Conservation (phyloP, 2,888 invertebrate species). For the Agrotis clavis region DNA sequence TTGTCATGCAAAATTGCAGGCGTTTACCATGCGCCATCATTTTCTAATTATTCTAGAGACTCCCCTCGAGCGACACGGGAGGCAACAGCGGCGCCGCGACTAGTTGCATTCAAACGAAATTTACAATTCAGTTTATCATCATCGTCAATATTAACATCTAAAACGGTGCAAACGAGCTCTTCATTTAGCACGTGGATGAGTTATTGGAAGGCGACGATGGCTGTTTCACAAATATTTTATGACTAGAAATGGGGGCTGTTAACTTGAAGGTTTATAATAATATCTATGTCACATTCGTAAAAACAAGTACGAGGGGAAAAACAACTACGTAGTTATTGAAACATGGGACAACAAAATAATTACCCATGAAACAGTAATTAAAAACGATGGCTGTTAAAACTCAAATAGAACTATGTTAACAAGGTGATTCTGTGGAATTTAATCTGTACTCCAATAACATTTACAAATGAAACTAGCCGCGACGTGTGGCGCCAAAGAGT, state of each 20-base stretch:
- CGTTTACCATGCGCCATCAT: slow-evolving; percentile 72
- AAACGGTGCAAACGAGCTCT: slow-evolving; percentile 74
- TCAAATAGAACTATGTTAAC: slow-evolving; percentile 72
- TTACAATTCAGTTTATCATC: slow-evolving; percentile 77
- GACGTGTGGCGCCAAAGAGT: slow-evolving; percentile 85
- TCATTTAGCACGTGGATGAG: slow-evolving; percentile 61
- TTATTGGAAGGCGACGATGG: slow-evolving; percentile 50
- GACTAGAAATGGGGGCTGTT: slow-evolving; percentile 38
- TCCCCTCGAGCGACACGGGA: slow-evolving; percentile 61
- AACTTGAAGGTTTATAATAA: slow-evolving; percentile 36
- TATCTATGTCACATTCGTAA: slow-evolving; percentile 44
- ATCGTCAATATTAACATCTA: slow-evolving; percentile 76
- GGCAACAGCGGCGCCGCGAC: slow-evolving; percentile 64
- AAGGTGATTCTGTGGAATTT: slow-evolving; percentile 77
- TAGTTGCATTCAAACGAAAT: slow-evolving; percentile 74
- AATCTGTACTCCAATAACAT: slow-evolving; percentile 80
- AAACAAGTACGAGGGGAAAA: slow-evolving; percentile 47
- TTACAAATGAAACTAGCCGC: slow-evolving; percentile 81
- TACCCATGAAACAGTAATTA: slow-evolving; percentile 75
- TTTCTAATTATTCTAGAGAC: slow-evolving; percentile 68
- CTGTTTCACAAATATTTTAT: slow-evolving; percentile 49
- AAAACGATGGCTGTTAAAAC: slow-evolving; percentile 66
- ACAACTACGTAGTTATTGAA: slow-evolving; percentile 60
- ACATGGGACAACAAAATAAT: slow-evolving; percentile 70
- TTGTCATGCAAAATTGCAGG: slow-evolving; percentile 81